Conservation (phyloP, 1,140 invertebrate species). For the Pseudomyrmex gracilis region DNA sequence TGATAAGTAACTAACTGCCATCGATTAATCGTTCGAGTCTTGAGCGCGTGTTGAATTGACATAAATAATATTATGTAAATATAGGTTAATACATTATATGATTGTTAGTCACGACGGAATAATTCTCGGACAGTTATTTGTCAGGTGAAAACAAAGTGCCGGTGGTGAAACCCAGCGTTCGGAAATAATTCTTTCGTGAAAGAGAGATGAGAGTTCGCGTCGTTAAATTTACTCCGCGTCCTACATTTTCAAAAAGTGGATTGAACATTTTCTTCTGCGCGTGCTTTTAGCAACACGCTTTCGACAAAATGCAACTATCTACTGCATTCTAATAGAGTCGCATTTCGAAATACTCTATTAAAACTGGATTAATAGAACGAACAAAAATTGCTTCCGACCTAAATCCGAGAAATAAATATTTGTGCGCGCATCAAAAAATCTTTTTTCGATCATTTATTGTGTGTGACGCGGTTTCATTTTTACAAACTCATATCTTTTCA, state of each 20-base stretch:
- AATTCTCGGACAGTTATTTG: too few species aligned
- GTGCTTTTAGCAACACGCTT: background rate
- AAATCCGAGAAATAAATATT: constrained; percentile 5
- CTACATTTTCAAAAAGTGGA: background rate
- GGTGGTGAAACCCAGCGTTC: too few species aligned
- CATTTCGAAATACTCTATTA: background rate
- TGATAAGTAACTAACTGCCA: background rate
- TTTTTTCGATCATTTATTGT: too few species aligned
- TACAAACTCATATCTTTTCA: too few species aligned
- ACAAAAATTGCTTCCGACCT: background rate
- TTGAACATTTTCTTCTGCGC: background rate
- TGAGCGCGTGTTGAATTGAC: background rate
- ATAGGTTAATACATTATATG: too few species aligned
- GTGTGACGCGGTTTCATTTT: too few species aligned
- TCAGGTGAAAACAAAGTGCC: too few species aligned
- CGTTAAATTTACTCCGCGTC: background rate
- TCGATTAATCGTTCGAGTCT: background rate
- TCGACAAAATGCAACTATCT: too few species aligned
- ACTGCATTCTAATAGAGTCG: too few species aligned
- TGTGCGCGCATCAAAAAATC: constrained; percentile 13
- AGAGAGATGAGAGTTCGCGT: background rate
- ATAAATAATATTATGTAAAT: too few species aligned
- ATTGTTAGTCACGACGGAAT: too few species aligned
- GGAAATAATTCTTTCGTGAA: too few species aligned
- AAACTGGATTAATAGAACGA: background rate